Evolutionary conservation across 2,113 vertebrate species (phyloP), one percentile per base, ranked within the genome.

Genomic region (Hassar affinis): DNA sequence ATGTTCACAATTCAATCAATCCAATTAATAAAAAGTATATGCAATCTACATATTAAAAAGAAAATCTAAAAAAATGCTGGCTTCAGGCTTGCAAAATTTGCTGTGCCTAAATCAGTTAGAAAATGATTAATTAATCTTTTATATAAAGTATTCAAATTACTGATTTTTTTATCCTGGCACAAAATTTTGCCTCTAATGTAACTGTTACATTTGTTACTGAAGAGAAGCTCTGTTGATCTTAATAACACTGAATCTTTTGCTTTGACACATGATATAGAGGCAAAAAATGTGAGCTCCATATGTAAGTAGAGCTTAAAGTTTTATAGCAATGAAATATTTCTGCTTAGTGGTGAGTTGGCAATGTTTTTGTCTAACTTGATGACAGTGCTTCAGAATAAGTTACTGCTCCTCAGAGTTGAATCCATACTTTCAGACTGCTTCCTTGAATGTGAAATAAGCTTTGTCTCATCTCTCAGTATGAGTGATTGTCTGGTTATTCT

Each of bases 401-500:
- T 56, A 45, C 86, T 57, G 62, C 72, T 49, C 47, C 61, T 54
- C 59, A 72, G 64, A 38, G 18, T 10, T 7, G 7, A 68, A 22
- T 10, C 20, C 49, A 51, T 30, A 68, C 49, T 56, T 62, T 30
- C 14, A 30, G 78, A n/a, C 22, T 54, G 30, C 35, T 85, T 59
- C 54, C 59, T 57, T 77, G 20, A 83, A 66, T 77, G 49, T 79
- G 18, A 45, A 83, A 86, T 83, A 25, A 85, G 82, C 59, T 78
- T n/a, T 74, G 45, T 49, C 12, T 49, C 3, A 74, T 49, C 25
- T 49, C 69, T 17, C 12, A 49, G 49, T 45, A 49, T 17, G 22
- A 74, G 38, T 72, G 69, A 45, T 17, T 47, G 71, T 76, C 82
- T 83, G 62, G 68, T 82, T 90, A 91, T 91, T 90, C 85, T 89